Conservation (phyloP, 2,113 vertebrate genomes). For the Pteruthius melanotis region DNA sequence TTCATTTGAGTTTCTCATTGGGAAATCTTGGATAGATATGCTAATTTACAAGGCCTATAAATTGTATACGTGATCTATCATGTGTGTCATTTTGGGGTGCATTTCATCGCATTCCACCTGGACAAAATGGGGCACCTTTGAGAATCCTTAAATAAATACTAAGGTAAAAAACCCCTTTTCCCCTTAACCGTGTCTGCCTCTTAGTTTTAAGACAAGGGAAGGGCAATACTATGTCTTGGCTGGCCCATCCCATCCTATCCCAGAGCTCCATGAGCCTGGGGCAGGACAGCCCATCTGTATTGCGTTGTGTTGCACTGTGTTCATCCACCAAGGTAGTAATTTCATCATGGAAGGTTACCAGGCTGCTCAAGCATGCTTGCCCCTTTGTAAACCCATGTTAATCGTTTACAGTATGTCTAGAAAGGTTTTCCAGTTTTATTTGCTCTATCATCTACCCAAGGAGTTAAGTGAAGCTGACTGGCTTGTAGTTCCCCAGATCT, state of each 20-base stretch:
- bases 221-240: no score
- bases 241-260: background rate
- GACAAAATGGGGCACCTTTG: no score
- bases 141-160: no score
- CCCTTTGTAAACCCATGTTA: background rate
- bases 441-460: background rate
- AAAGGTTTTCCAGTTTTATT: background rate
- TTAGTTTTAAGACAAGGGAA: no score
- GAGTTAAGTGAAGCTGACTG: background rate
- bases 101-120: no score
- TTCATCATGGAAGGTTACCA: background rate
- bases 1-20: no score
- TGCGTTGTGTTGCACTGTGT: background rate
- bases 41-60: no score
- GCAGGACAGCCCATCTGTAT: background rate
- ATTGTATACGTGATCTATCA: no score
- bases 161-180: no score
- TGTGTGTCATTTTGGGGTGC: no score
- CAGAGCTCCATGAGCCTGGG: background rate
- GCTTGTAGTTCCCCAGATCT: background rate
- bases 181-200: no score
- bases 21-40: no score
- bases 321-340: fast-evolving
- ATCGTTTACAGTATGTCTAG: background rate
- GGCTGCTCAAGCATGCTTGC: background rate